A percentile compares a stretch with the other conserved stretches of the same genome.
These are phyloP conservation scores for Boloria euphrosyne DNA, from an alignment of 2,888 invertebrate species.

Conservation along the genomic window DNA sequence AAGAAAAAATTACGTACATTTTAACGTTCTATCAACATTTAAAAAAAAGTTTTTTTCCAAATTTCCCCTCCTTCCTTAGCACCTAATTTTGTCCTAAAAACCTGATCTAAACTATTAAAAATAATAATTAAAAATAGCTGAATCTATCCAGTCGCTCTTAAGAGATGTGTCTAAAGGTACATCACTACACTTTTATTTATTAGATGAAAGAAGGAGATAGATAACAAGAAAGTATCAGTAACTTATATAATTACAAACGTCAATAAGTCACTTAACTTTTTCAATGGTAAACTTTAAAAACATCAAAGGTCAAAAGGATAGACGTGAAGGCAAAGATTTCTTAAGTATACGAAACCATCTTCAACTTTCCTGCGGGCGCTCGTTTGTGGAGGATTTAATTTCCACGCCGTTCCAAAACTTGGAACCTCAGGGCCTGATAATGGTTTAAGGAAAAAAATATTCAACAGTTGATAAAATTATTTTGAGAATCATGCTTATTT, in stretches of 20 bases:
- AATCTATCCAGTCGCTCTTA: too few species aligned
- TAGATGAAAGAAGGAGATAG: too few species aligned
- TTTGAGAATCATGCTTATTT: not conserved
- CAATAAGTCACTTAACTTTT: constrained; percentile 3
- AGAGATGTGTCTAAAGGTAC: too few species aligned
- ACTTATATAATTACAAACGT: not conserved
- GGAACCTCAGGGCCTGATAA: constrained; percentile 1
- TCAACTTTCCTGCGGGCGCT: constrained; percentile 25
- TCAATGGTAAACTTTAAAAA: constrained; percentile 2
- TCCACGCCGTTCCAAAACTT: constrained; percentile 21
- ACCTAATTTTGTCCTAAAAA: too few species aligned
- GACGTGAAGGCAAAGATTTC: constrained; percentile 17
- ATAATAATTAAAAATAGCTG: too few species aligned
- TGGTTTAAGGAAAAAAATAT: constrained; percentile 8
- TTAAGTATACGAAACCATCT: constrained; percentile 17
- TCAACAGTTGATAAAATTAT: not conserved
- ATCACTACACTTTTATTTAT: too few species aligned
- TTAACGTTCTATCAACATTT: too few species aligned
- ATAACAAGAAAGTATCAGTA: too few species aligned
- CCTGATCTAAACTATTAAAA: too few species aligned
- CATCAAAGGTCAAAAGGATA: constrained; percentile 21
- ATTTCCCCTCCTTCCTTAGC: too few species aligned
- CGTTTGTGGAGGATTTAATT: constrained; percentile 28
- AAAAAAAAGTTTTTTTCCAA: too few species aligned
- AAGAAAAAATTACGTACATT: too few species aligned